Conservation (phyloP, 1,140 invertebrate genomes). For the Aphelinus certus region DNA sequence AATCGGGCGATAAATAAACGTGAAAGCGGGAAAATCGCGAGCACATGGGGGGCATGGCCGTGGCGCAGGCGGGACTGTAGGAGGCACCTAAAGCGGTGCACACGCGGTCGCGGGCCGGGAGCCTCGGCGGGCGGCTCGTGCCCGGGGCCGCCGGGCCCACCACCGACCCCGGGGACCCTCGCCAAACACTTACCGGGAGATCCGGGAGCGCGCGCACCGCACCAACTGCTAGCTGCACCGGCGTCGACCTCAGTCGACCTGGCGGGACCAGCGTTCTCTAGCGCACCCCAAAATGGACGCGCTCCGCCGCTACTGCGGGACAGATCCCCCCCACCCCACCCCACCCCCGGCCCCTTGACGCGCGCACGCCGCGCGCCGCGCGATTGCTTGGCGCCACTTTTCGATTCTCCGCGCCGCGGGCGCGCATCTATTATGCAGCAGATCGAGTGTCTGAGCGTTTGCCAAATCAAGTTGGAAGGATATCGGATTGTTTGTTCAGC, state of each 20-base stretch:
- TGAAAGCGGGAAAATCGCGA: neutral
- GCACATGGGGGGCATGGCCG: neutral
- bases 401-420: too few species aligned
- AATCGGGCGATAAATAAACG: neutral
- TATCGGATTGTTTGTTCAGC: too few species aligned
- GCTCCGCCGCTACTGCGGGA: neutral
- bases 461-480: too few species aligned
- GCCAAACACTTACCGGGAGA: slow-evolving; percentile 50
- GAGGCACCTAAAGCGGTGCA: too few species aligned
- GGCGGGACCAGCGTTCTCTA: slow-evolving; percentile 48
- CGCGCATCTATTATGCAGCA: too few species aligned
- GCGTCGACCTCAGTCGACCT: slow-evolving; percentile 44
- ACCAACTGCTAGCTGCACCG: slow-evolving; percentile 42
- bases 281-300: slow-evolving; percentile 55
- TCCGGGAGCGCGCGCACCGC: slow-evolving; percentile 27
- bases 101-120: too few species aligned
- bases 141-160: neutral
- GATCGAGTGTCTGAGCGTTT: too few species aligned
- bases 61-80: neutral
- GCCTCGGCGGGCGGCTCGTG: too few species aligned
- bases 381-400: too few species aligned
- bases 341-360: neutral
- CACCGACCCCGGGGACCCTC: slow-evolving; percentile 29
- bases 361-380: neutral
- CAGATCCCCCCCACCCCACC: neutral